Conservation (phyloP, 2,113 vertebrate species). For the Pomatorhinus ruficollis region DNA sequence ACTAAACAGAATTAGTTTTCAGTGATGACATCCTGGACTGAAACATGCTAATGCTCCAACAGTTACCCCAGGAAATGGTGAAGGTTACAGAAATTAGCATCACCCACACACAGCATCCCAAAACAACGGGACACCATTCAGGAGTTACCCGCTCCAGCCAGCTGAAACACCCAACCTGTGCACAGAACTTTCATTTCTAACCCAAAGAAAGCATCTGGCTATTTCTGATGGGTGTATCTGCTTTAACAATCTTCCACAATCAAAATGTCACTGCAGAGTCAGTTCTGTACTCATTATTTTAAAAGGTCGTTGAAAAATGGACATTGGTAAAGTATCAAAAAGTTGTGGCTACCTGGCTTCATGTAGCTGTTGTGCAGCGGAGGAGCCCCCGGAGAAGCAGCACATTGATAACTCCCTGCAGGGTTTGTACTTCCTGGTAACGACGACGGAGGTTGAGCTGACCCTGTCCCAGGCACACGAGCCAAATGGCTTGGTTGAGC, state of each 20-base stretch:
- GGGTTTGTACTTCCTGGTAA: constrained; percentile 70
- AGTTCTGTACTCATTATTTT: neutral
- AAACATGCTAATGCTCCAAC: neutral
- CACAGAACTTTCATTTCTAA: neutral
- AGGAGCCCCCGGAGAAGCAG: constrained; percentile 70
- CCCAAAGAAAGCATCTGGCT: neutral
- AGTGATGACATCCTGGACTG: neutral
- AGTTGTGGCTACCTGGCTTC: constrained; percentile 66
- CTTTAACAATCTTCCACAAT: neutral
- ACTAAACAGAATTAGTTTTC: neutral
- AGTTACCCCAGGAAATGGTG: fast-evolving
- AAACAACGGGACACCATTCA: fast-evolving
- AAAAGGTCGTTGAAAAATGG: fast-evolving
- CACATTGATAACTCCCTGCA: constrained; percentile 67
- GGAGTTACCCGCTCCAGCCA: neutral
- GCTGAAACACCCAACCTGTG: neutral
- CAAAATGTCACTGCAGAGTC: neutral
- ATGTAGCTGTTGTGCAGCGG: constrained; percentile 74
- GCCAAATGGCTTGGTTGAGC: constrained; percentile 74
- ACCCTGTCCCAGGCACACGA: neutral
- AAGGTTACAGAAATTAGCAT: neutral
- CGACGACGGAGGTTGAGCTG: neutral
- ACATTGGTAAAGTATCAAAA: neutral
- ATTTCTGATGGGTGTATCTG: neutral
- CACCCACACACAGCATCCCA: neutral